Evolutionary conservation across 2,797 vertebrate genomes (phyloP), one percentile per base, ranked within the genome.

Genomic region (Fundulus diaphanus): DNA sequence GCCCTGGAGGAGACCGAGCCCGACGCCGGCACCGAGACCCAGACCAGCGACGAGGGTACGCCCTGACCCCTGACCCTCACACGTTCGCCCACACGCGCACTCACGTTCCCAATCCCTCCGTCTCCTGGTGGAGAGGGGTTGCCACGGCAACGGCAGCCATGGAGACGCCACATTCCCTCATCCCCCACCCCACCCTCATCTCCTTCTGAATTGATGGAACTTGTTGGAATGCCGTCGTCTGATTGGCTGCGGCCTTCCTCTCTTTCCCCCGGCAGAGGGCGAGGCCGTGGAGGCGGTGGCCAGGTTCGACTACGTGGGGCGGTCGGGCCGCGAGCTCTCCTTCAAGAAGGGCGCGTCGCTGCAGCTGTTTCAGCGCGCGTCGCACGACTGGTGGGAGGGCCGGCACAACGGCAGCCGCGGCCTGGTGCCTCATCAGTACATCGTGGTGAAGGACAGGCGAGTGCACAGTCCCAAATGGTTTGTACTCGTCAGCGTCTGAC

Each of bases 321-420:
- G 98, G 57, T 98, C 98, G 1, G 97, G 96, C 65, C 96, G 98
- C 63, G 98, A 99, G 80, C 95, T 99, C 74, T 97, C 97, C 82
- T 99, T 99, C 91, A 99, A 98, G 95, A 99, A 99, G 91, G 98
- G 98, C 9, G 96, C 97, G 35, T 96, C 96, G 0, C 93, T 99
- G 88, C 96, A 97, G 87, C 96, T 99, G 31, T 98, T 97, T 81
- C 98, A 98, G 90, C 96, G 98, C 0, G 98, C 98, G 0, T 99
- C 98, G 13, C 97, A 99, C 84, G 98, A 99, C 95, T 99, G 98
- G 98, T 99, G 98, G 98, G 98, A 99, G 96, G 98, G 98, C 68
- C 95, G 97, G 7, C 96, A 95, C 92, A 99, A 98, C 0, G 97
- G 97, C 29, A 94, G 93, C n/a, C 97, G 95, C 7, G 98, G 98